These are phyloP conservation scores for Diogma glabrata DNA, from an alignment of 2,888 invertebrate genomes.

Conservation along the genomic window DNA sequence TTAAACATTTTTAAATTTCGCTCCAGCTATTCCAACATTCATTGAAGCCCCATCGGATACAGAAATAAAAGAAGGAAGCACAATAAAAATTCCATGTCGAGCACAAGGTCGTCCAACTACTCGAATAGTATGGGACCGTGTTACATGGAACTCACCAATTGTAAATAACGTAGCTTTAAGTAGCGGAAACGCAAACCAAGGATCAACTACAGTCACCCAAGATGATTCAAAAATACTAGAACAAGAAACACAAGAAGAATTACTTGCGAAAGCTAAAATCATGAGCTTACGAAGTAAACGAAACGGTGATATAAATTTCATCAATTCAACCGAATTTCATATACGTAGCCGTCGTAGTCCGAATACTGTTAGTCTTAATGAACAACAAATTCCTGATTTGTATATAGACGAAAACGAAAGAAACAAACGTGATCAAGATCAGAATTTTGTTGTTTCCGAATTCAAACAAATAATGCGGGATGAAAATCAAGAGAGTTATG, in stretches of 20 bases:
- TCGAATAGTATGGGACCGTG: slow-evolving; percentile 21
- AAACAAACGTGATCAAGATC: slow-evolving; percentile 3
- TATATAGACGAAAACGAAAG: slow-evolving; percentile 6
- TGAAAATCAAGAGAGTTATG: slow-evolving; percentile 9
- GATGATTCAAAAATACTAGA: slow-evolving; percentile 27
- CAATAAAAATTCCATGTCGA: slow-evolving; percentile 23
- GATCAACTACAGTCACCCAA: slow-evolving; percentile 12
- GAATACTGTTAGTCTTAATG: neutral
- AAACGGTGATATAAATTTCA: slow-evolving; percentile 6
- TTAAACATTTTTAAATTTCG: too few relatives aligned
- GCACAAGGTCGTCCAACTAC: slow-evolving; percentile 23
- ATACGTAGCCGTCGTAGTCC: slow-evolving; percentile 4
- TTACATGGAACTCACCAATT: neutral
- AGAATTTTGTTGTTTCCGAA: slow-evolving; percentile 12
- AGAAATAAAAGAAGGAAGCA: slow-evolving; percentile 21
- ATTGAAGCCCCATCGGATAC: slow-evolving; percentile 24
- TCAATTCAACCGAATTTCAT: slow-evolving; percentile 13
- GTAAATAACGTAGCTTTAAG: neutral
- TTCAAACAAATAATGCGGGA: slow-evolving; percentile 14
- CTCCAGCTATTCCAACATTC: slow-evolving; percentile 24
- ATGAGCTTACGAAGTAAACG: slow-evolving; percentile 24
- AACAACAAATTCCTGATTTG: slow-evolving; percentile 11
- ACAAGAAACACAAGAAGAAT: slow-evolving; percentile 31
- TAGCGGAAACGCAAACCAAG: neutral
- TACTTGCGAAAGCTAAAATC: slow-evolving; percentile 23